Conservation (phyloP, 2,797 vertebrate genomes). For the Calcarius lapponicus region DNA sequence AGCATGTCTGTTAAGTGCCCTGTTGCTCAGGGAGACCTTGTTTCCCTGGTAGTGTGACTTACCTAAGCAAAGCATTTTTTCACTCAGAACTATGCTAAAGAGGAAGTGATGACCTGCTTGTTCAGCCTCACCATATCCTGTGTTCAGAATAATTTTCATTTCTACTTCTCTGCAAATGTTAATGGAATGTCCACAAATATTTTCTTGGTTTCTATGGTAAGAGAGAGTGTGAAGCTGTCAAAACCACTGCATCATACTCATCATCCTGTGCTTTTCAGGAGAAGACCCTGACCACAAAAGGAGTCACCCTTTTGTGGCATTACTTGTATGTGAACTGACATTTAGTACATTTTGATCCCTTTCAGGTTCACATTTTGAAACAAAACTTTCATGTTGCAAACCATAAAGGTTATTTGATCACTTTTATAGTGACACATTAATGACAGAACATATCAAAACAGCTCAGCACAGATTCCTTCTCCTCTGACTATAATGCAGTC, state of each 20-base stretch:
- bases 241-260: conserved; percentile 58
- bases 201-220: conserved; percentile 78
- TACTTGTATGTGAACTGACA: conserved; percentile 25
- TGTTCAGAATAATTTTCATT: conserved; percentile 75
- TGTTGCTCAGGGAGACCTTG: background rate
- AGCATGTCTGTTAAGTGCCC: background rate
- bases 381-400: background rate
- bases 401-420: conserved; percentile 3
- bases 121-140: conserved; percentile 72
- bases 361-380: conserved; percentile 62
- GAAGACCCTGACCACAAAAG: conserved; percentile 21
- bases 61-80: conserved; percentile 44
- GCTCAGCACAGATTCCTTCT: background rate
- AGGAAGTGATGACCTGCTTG: conserved; percentile 68
- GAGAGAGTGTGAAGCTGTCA: conserved; percentile 56
- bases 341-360: conserved; percentile 52
- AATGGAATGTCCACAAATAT: conserved; percentile 79
- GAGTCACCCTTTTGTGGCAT: conserved; percentile 42
- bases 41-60: conserved; percentile 8
- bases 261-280: conserved; percentile 65
- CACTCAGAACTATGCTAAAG: conserved; percentile 26
- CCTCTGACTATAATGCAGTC: background rate
- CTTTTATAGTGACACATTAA: conserved; percentile 6
- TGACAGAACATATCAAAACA: background rate
- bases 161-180: conserved; percentile 75